Base-by-base conservation (phyloP, 2,888 invertebrate genomes). In the Melieria crassipennis region DNA sequence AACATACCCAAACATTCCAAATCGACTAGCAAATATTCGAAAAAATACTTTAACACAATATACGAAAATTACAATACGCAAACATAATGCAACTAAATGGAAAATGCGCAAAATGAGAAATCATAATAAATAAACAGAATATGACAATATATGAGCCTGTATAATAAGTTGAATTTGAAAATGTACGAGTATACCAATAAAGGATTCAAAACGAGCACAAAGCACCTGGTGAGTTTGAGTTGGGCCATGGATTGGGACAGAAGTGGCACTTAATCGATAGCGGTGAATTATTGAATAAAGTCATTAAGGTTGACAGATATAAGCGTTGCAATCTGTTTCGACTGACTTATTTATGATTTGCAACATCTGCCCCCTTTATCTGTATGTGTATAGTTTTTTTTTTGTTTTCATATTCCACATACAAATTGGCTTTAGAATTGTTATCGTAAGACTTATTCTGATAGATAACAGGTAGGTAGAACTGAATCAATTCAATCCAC, bases 151-250 rank as follows among this genome's bases (percentile, higher is more conserved):
- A 66, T 75, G 73, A 73, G 71, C 72, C 72, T 75, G 69, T 73
- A 73, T 73, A 43, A 73, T 75, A 73, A 69, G 71, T 73, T 71
- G 52, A 73, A 71, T 61, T 65, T 69, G 68, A 65, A 30, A 72
- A 61, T 71, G 71, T 69, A 69, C 56, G 64, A 63, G 69, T 61
- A 72, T 72, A 79, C 76, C 79, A 81, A 81, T 81, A 81, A 81
- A 82, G 81, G 78, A 81, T 78, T 80, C 80, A 80, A 48, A 69
- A 65, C 60, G 64, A 72, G 60, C 52, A 13, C 45, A 55, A 48
- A 62, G n/a, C 16, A 13, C 16, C 42, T 9, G 3, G 3, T 2
- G 50, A 3, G 11, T 10, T 52, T 52, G 3, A 50, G 11, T 52
- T 52, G 52, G 52, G 52, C 52, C 9, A 50, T 50, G 11, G 50